These are phyloP conservation scores for Drosophila birchii DNA, from an alignment of 2,888 invertebrate species.

Conservation along the genomic window DNA sequence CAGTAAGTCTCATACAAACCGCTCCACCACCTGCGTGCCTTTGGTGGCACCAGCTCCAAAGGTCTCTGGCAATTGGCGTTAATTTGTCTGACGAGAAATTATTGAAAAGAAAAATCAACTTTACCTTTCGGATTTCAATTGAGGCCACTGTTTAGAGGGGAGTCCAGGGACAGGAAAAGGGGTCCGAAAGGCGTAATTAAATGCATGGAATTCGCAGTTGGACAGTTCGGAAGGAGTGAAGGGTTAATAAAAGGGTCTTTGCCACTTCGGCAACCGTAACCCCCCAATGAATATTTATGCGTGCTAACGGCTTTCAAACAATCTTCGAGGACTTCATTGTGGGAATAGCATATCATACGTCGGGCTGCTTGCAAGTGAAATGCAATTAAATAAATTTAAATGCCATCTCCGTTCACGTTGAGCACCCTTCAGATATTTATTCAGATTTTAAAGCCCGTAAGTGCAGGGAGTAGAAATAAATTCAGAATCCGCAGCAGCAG, in stretches of 20 bases:
- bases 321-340: not conserved
- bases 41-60: constrained; percentile 56
- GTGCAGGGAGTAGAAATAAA: constrained; percentile 59
- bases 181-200: constrained; percentile 67
- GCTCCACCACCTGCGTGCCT: constrained; percentile 20
- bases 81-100: constrained; percentile 73
- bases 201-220: constrained; percentile 22
- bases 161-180: constrained; percentile 32
- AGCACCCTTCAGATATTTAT: constrained; percentile 55
- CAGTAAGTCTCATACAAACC: not conserved
- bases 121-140: constrained; percentile 54
- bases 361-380: constrained; percentile 40
- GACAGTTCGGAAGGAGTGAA: not conserved
- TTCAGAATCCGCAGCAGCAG: constrained; percentile 36
- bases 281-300: constrained; percentile 30
- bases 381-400: constrained; percentile 71
- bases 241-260: not conserved
- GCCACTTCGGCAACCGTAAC: constrained; percentile 16
- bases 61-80: constrained; percentile 63
- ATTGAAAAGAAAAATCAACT: constrained; percentile 69
- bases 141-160: constrained; percentile 37
- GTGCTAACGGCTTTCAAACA: constrained; percentile 20
- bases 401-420: constrained; percentile 29
- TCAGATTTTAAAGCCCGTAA: constrained; percentile 54
- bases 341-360: constrained; percentile 17